Evolutionary conservation across 2,888 invertebrate genomes (phyloP).

Genomic region (Galerucella nymphaeae): DNA sequence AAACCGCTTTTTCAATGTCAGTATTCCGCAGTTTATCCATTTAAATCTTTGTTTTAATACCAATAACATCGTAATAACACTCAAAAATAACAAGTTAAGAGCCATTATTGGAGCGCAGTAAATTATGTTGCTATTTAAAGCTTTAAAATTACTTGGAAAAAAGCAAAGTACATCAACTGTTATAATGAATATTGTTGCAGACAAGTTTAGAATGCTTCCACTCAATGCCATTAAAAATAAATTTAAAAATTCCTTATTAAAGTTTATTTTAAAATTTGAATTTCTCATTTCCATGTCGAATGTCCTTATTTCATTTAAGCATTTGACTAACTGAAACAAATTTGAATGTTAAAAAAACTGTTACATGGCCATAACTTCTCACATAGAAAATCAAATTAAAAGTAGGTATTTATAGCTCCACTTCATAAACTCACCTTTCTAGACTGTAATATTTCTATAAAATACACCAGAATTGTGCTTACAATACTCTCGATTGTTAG

Average conservation of each 20-base stretch:
- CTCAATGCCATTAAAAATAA: neutral
- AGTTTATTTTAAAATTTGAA: slow-evolving; percentile 8
- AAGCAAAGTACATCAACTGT: slow-evolving; percentile 26
- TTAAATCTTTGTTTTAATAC: slow-evolving; percentile 20
- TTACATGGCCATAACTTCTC: neutral
- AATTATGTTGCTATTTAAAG: slow-evolving; percentile 4
- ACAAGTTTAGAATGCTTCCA: neutral
- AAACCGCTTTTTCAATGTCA: neutral
- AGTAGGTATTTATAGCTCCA: neutral
- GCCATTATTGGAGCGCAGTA: slow-evolving; percentile 25
- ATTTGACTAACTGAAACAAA: slow-evolving; percentile 19
- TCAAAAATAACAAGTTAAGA: slow-evolving; percentile 23
- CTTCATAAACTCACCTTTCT: slow-evolving; percentile 12
- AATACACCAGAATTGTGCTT: slow-evolving; percentile 11
- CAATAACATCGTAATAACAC: slow-evolving; percentile 9
- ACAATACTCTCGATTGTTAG: slow-evolving; percentile 1
- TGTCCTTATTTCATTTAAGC: slow-evolving; percentile 14
- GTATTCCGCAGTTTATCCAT: slow-evolving; percentile 21
- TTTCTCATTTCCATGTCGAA: slow-evolving; percentile 21
- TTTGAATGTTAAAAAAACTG: neutral
- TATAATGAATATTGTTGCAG: slow-evolving; percentile 18
- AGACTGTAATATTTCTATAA: slow-evolving; percentile 9
- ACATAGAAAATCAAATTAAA: too few relatives aligned
- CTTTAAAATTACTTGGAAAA: slow-evolving; percentile 6
- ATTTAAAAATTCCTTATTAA: slow-evolving; percentile 6